Percentiles rank a stretch among this genome's conserved stretches.
phyloP scores from a whole-genome alignment of 1,140 invertebrate species.

The Heliconius melpomene region DNA sequence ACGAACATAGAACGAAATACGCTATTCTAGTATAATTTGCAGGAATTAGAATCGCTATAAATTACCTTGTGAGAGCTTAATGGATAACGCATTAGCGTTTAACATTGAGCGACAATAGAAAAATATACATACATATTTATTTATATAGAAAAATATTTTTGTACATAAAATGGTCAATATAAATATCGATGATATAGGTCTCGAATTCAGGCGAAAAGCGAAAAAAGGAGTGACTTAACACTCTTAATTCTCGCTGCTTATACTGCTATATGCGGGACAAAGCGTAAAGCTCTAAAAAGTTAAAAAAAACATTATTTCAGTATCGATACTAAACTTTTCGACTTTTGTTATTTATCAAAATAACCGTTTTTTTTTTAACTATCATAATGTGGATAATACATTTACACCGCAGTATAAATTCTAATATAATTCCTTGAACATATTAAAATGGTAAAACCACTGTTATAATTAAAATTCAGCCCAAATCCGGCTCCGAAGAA shows the following conservation, averaged over 20 bases:
- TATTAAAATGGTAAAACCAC: background rate
- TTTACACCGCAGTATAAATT: background rate
- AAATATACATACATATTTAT: background rate
- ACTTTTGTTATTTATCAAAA: no score
- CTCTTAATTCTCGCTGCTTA: no score
- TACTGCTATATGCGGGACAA: background rate
- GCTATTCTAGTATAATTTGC: conserved; percentile 20
- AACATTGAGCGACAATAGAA: background rate
- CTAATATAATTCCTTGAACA: background rate
- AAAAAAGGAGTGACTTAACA: no score
- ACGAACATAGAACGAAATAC: conserved; percentile 13
- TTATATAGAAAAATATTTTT: background rate
- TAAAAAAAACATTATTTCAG: no score
- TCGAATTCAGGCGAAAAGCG: no score
- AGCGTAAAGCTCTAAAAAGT: no score
- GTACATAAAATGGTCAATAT: background rate
- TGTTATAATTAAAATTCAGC: background rate
- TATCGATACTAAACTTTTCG: no score
- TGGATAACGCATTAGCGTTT: conserved; percentile 22
- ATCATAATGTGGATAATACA: no score
- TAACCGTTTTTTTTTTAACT: no score
- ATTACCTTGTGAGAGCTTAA: conserved; percentile 17
- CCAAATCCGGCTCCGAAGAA: background rate
- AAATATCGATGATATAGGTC: background rate
- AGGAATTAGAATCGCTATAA: conserved; percentile 26